These are phyloP conservation scores for Pediacus dermestoides DNA, from an alignment of 2,888 invertebrate genomes.

Conservation along the genomic window DNA sequence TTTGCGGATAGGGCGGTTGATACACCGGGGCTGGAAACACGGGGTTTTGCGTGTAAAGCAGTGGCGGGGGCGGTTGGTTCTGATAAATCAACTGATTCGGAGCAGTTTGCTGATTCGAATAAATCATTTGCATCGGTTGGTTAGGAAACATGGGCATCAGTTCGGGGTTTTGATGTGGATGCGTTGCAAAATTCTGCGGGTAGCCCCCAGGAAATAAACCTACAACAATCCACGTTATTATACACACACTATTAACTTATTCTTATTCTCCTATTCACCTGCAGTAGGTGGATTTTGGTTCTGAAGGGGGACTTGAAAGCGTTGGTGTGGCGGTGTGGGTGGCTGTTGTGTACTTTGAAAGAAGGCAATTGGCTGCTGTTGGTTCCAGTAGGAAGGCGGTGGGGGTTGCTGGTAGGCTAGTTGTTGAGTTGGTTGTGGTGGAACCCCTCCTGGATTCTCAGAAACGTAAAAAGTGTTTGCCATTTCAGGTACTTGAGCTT, in stretches of 20 bases:
- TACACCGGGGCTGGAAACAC: constrained; percentile 18
- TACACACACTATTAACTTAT: too few species aligned
- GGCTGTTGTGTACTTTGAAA: constrained; percentile 31
- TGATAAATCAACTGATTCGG: constrained; percentile 36
- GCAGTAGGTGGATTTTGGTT: too few species aligned
- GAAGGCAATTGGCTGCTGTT: constrained; percentile 37
- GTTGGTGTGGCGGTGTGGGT: constrained; percentile 30
- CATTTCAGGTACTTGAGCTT: constrained; percentile 35
- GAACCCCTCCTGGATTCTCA: constrained; percentile 21
- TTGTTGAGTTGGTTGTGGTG: constrained; percentile 22
- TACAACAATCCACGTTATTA: too few species aligned
- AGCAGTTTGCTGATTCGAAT: constrained; percentile 28
- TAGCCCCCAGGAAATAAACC: constrained; percentile 24
- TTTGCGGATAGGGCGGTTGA: constrained; percentile 30
- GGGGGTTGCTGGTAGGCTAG: constrained; percentile 29
- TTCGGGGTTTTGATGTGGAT: constrained; percentile 28
- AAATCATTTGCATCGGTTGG: constrained; percentile 36
- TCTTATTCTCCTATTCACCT: too few species aligned
- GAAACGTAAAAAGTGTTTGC: constrained; percentile 37
- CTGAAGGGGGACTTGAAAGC: too few species aligned
- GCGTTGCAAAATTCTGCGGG: constrained; percentile 15
- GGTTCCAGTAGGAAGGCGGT: constrained; percentile 38
- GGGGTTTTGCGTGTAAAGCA: constrained; percentile 39
- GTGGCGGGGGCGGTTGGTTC: constrained; percentile 35
- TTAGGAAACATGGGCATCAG: constrained; percentile 35